Evolutionary conservation across 2,797 vertebrate species (phyloP).

Genomic region (Pseudomugil gertrudae): DNA sequence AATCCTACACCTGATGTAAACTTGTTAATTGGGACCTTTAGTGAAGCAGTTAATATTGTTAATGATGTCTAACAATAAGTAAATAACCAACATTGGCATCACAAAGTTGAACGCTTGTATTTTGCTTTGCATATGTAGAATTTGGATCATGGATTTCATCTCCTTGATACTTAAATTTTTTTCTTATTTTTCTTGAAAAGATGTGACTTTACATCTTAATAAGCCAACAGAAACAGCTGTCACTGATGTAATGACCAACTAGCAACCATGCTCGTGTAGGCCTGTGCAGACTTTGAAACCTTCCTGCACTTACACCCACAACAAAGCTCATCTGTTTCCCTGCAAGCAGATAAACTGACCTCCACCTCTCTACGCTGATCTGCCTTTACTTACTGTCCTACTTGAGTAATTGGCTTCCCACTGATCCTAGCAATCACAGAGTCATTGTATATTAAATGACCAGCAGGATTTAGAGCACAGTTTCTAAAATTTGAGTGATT

Average conservation of each 20-base stretch:
- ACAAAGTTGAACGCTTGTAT: background rate
- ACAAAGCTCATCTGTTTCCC: background rate
- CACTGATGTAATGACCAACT: conserved; percentile 27
- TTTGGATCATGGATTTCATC: fast-evolving
- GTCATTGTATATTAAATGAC: conserved; percentile 36
- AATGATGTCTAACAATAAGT: no score
- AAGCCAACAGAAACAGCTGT: conserved; percentile 1
- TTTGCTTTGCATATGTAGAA: background rate
- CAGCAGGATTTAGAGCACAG: conserved; percentile 28
- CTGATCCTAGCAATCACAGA: conserved; percentile 57
- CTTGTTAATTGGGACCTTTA: background rate
- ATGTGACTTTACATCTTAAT: conserved; percentile 4
- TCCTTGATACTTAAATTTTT: background rate
- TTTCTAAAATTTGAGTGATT: conserved; percentile 28
- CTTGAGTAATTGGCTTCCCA: conserved; percentile 74
- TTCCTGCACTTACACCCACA: background rate
- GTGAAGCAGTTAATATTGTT: no score
- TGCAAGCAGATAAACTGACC: conserved; percentile 23
- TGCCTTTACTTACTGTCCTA: conserved; percentile 54
- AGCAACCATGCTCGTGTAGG: conserved; percentile 22
- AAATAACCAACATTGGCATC: conserved; percentile 14
- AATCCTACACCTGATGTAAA: background rate
- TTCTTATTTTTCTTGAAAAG: background rate
- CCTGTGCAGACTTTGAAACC: conserved; percentile 30
- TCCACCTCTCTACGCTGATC: conserved; percentile 34